Base-by-base conservation (phyloP, 1,140 invertebrate species). In the Alviniconcha marisindica region DNA sequence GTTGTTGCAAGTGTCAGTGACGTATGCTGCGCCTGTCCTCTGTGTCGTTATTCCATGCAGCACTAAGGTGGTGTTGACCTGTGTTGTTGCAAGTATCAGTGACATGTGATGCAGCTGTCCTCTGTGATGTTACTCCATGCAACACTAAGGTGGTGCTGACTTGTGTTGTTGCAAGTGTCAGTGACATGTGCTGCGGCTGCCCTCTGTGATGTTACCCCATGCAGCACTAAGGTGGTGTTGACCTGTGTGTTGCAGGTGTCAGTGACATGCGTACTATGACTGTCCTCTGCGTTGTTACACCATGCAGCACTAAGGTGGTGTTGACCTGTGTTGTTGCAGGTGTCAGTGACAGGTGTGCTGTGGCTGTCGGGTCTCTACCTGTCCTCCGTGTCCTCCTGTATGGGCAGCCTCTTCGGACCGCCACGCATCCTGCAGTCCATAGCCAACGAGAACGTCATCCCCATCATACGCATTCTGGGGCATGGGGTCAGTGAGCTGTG, bases 341-440 rank as follows among this genome's bases (percentile, higher is more conserved):
- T 94, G 28, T 94, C 94, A 38, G 88, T 94, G 81, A 87, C 94
- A 88, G 95, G 95, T 76, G 95, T 98, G 71, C 91, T 99, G 38
- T 95, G 99, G 80, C 93, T 99, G 33, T 96, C 97, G 85, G 98
- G 98, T 31, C 94, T 99, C 21, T 99, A 99, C 93, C 97, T 99
- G 3, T 98, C 97, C 38, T 98, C 98, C 40, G 96, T 99, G 94
- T 98, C 97, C 21, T 97, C 97, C 74, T 98, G 97, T 92, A 95
- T 99, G 87, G 97, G 97, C 63, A 97, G 97, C 73, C 96, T 99
- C 95, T 98, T 99, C 91, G 98, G 98, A 28, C 98, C 98, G 40
- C 97, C 98, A 1, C 94, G 98, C 83, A 97, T 99, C 36, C 93
- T 99, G 21, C 98, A 99, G 92, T 97, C 97, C 81, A 98, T 99